These are phyloP conservation scores for Dreissena polymorpha DNA, from an alignment of 1,140 invertebrate genomes.

Conservation along the genomic window DNA sequence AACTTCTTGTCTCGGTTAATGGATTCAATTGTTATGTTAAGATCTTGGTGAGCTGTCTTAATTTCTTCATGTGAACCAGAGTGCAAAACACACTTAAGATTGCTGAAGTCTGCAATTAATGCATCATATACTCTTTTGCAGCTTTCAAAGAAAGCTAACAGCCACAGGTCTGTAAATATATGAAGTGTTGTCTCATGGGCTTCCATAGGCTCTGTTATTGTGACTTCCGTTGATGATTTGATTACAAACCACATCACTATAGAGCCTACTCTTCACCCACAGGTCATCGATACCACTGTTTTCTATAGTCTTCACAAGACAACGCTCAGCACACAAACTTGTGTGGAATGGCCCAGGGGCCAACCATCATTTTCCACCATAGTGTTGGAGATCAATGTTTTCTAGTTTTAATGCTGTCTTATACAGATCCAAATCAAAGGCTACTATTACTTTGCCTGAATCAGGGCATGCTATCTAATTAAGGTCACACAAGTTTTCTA, in stretches of 20 bases:
- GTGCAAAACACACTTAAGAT: neutral
- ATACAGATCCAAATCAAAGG: conserved; percentile 24
- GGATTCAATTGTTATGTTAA: neutral
- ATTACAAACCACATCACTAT: conserved; percentile 1
- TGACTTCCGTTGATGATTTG: conserved; percentile 15
- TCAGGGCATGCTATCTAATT: conserved; percentile 10
- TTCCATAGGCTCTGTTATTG: conserved; percentile 18
- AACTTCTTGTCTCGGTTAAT: conserved; percentile 10
- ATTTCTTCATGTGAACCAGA: neutral
- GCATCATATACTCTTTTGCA: neutral
- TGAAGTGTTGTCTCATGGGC: conserved; percentile 13
- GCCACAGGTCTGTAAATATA: conserved; percentile 8
- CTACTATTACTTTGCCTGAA: conserved; percentile 3
- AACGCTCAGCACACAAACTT: conserved; percentile 2
- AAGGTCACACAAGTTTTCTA: conserved; percentile 7
- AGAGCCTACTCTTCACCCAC: conserved; percentile 1
- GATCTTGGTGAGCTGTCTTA: neutral
- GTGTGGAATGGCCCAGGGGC: conserved; percentile 11
- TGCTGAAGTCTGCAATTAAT: neutral
- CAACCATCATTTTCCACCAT: conserved; percentile 12
- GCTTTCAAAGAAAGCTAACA: conserved; percentile 1
- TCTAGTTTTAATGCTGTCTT: conserved; percentile 12
- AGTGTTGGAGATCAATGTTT: neutral
- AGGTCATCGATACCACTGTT: conserved; percentile 11
- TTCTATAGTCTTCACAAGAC: conserved; percentile 12